These are phyloP conservation scores for Eristalis intricaria DNA, from an alignment of 2,888 invertebrate genomes.

Conservation along the genomic window DNA sequence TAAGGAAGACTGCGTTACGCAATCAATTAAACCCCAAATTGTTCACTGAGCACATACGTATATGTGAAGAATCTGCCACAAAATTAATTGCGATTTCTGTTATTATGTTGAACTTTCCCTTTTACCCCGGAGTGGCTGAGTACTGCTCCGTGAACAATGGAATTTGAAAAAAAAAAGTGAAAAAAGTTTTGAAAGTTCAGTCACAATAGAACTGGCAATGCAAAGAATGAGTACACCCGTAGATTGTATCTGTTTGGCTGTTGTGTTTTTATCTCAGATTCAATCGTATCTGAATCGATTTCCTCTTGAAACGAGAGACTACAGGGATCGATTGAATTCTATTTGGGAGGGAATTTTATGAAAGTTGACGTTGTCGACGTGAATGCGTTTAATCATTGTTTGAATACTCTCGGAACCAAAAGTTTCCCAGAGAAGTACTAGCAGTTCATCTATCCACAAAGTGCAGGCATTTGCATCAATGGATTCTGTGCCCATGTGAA, in stretches of 20 bases:
- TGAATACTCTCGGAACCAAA: too few species aligned
- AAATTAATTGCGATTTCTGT: slow-evolving; percentile 44
- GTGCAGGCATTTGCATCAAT: too few species aligned
- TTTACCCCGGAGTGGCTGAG: neutral
- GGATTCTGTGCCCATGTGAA: too few species aligned
- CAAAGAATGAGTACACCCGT: neutral
- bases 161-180: slow-evolving; percentile 3
- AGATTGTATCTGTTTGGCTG: neutral
- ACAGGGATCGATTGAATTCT: neutral
- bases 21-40: slow-evolving; percentile 46
- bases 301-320: neutral
- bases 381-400: too few species aligned
- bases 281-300: neutral
- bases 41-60: neutral
- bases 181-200: slow-evolving; percentile 31
- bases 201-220: slow-evolving; percentile 16
- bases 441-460: too few species aligned
- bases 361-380: neutral
- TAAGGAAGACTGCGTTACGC: slow-evolving; percentile 29
- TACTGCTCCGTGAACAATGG: slow-evolving; percentile 18
- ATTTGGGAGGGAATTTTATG: neutral
- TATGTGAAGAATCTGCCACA: slow-evolving; percentile 13
- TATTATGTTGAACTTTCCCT: slow-evolving; percentile 46
- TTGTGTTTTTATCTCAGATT: neutral
- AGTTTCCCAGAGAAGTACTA: too few species aligned